Base-by-base conservation (phyloP, 2,888 invertebrate genomes). In the Lycophotia porphyrea region DNA sequence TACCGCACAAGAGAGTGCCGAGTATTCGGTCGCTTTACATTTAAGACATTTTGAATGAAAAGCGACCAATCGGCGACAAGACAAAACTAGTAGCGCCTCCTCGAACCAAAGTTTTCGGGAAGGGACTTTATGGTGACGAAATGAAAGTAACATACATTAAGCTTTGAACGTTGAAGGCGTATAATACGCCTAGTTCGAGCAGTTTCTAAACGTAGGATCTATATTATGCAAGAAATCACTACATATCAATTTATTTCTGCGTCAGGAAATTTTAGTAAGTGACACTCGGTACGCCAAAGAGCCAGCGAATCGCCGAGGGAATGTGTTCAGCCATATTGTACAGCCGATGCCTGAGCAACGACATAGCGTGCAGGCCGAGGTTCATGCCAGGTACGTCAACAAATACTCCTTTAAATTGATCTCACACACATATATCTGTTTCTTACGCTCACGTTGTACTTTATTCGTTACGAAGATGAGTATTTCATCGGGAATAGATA, bases 291-390 rank as follows among this genome's bases (percentile, higher is more conserved):
- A 97, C 91, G 95, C 97, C 88, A 95, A 93, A 75, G 97, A 97
- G 90, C 97, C 98, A 9, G 97, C 97, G 66, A 98, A 98, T 91
- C 97, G 97, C 78, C 96, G 98, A 83, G 98, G 98, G 27, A 99
- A 99, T 95, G 98, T 99, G 81, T 99, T 99, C 93, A 98, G 98
- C 71, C 98, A 98, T 92, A 99, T 99, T 90, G 96, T 99, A 77
- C 98, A 98, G 92, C 98, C 99, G n/a, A 97, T 97, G 90, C 96
- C 94, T 82, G 96, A 97, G 78, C 96, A 96, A 64, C 93, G 95
- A 0, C 97, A 97, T 91, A 96, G 97, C 76, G 98, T 98, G 55
- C 98, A 98, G 93, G 98, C 98, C 0, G 98, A 98, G 92, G 96
- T 98, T 18, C 98, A 98, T 90, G 98, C 98, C 88, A 95, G 97